These are phyloP conservation scores for Carassius gibelio DNA, from an alignment of 2,113 vertebrate genomes.

Conservation along the genomic window DNA sequence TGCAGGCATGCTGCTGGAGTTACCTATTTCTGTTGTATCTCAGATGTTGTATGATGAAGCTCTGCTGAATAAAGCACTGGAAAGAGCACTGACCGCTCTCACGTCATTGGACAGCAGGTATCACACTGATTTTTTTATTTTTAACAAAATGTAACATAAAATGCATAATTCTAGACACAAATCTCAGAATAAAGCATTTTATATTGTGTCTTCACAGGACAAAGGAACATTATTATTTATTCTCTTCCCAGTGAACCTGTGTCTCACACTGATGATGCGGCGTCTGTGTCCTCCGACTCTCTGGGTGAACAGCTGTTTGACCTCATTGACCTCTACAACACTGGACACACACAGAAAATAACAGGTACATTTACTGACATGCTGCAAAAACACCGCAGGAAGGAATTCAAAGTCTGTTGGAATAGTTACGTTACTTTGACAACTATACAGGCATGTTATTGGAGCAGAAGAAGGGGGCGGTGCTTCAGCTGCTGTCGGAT, in stretches of 20 bases:
- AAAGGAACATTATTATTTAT: no score
- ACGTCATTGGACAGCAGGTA: constrained; percentile 52
- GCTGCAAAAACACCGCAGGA: not conserved
- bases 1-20: constrained; percentile 79
- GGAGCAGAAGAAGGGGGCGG: constrained; percentile 74
- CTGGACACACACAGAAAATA: constrained; percentile 79
- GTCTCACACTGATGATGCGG: constrained; percentile 66
- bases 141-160: not conserved
- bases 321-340: constrained; percentile 75
- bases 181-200: not conserved
- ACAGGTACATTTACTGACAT: constrained; percentile 66
- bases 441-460: constrained; percentile 76
- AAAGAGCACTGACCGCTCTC: constrained; percentile 74
- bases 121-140: not conserved
- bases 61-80: constrained; percentile 68
- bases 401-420: not conserved
- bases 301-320: constrained; percentile 79
- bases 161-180: not conserved
- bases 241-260: constrained; percentile 53
- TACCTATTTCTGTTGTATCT: constrained; percentile 69
- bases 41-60: constrained; percentile 76
- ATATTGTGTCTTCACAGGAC: not conserved
- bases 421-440: not conserved
- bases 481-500: constrained; percentile 73
- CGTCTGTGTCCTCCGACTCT: constrained; percentile 75